These are phyloP conservation scores for Cavia porcellus DNA, from an alignment of 2,113 vertebrate species.

Conservation along the genomic window DNA sequence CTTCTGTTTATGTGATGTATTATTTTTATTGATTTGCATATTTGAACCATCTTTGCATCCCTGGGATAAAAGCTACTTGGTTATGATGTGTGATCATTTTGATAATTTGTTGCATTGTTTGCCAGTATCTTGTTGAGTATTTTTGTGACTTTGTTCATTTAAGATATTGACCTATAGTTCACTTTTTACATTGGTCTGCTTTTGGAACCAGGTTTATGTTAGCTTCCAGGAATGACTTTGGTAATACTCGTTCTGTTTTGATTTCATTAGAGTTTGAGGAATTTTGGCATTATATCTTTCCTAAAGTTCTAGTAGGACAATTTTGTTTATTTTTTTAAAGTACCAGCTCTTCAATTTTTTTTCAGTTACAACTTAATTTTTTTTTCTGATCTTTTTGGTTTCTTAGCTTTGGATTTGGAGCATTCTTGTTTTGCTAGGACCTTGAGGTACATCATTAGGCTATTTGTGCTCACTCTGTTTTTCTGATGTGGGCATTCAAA, in stretches of 20 bases:
- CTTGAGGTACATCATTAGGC: too few species aligned
- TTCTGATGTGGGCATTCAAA: too few species aligned
- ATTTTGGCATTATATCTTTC: too few species aligned
- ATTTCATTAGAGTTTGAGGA: too few species aligned
- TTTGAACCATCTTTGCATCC: background rate
- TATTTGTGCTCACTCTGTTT: too few species aligned
- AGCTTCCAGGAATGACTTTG: too few species aligned
- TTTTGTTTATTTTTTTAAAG: background rate
- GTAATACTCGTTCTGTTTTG: too few species aligned
- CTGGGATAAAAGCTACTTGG: background rate
- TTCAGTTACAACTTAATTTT: background rate
- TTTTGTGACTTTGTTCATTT: background rate
- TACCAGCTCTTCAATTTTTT: background rate
- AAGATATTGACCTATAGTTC: background rate
- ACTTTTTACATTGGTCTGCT: background rate
- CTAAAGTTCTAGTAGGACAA: background rate
- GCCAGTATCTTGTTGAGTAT: background rate
- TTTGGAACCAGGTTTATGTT: background rate
- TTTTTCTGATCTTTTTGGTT: background rate
- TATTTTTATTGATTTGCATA: background rate
- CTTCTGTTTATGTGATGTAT: too few species aligned
- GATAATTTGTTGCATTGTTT: background rate
- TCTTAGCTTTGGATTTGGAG: background rate
- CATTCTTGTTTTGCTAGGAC: background rate
- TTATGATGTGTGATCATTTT: background rate